These are phyloP conservation scores for Delphinapterus leucas DNA, from an alignment of 2,113 vertebrate genomes.

Conservation along the genomic window DNA sequence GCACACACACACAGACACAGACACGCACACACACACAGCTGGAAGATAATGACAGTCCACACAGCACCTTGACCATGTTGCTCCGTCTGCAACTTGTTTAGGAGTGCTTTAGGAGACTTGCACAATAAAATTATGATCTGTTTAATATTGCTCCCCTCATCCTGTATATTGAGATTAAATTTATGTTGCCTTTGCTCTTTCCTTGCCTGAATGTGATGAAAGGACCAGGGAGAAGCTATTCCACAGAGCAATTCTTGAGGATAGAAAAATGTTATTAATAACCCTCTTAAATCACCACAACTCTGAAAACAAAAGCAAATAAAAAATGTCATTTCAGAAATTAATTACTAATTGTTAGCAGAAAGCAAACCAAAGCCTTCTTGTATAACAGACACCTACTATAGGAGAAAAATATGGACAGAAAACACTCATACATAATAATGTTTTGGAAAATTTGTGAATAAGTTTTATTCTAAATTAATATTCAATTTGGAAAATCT, in stretches of 20 bases:
- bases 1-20: background rate
- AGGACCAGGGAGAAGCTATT: background rate
- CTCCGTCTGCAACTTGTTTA: background rate
- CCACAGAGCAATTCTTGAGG: background rate
- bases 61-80: background rate
- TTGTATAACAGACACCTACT: background rate
- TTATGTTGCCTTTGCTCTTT: conserved; percentile 45
- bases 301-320: conserved; percentile 67
- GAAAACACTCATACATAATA: background rate
- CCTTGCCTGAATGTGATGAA: background rate
- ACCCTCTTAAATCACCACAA: conserved; percentile 29
- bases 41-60: background rate
- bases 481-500: background rate
- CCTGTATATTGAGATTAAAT: conserved; percentile 41
- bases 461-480: conserved; percentile 1
- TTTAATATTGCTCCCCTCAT: conserved; percentile 16
- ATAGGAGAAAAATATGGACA: background rate
- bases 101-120: background rate
- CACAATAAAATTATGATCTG: background rate
- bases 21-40: background rate
- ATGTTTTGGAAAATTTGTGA: conserved; percentile 6
- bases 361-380: conserved; percentile 32
- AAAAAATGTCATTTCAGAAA: conserved; percentile 57
- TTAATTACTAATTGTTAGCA: conserved; percentile 48
- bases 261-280: conserved; percentile 44